Evolutionary conservation across 37 sponge, comb jelly and placozoan species (phyloP).

Genomic region (Cladorhizidae sp.): DNA sequence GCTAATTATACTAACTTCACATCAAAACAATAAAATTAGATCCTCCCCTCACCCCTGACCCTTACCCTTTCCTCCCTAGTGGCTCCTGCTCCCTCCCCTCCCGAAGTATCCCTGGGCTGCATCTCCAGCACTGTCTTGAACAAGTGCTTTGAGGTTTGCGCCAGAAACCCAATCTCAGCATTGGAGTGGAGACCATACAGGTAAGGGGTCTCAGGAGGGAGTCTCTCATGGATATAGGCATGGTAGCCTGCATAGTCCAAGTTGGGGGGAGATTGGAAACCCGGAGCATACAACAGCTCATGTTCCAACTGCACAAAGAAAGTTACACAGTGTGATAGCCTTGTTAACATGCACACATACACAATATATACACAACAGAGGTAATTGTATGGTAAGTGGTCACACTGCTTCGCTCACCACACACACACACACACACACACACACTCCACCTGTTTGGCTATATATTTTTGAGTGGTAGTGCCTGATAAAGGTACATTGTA

Average conservation of each 20-base stretch:
- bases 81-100: conserved; percentile 75
- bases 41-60: too few species aligned
- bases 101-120: conserved; percentile 95
- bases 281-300: conserved; percentile 84
- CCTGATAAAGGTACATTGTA: too few species aligned
- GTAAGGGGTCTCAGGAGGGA: conserved; percentile 96
- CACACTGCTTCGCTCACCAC: too few species aligned
- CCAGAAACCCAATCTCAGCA: conserved; percentile 98
- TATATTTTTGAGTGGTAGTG: too few species aligned
- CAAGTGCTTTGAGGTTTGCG: conserved; percentile 89
- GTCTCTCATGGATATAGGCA: conserved; percentile 87
- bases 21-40: too few species aligned
- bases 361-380: too few species aligned
- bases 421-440: too few species aligned
- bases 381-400: too few species aligned
- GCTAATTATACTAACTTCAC: too few species aligned
- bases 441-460: too few species aligned
- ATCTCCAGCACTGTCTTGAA: conserved; percentile 98
- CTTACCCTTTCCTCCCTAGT: conserved; percentile 93
- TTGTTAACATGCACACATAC: too few species aligned
- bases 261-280: conserved; percentile 89
- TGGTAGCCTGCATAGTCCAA: conserved; percentile 91
- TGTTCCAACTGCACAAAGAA: conserved; percentile 74
- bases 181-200: conserved; percentile 99
- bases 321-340: too few species aligned